Evolutionary conservation across 2,113 vertebrate species (phyloP).

Genomic region (Anser cygnoides): DNA sequence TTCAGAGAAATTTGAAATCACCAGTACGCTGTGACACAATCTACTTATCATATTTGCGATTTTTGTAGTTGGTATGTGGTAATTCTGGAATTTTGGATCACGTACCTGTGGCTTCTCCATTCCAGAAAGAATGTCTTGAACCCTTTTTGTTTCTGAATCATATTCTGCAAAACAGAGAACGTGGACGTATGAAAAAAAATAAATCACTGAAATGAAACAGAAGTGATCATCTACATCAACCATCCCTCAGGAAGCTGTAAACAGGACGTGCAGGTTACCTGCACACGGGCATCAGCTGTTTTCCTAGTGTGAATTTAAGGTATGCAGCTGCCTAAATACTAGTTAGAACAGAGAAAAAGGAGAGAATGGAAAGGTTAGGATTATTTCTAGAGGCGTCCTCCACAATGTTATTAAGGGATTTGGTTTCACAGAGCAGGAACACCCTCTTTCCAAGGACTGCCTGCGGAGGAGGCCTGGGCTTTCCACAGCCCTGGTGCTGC

Average conservation of each 20-base stretch:
- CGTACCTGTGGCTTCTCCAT: slow-evolving; percentile 97
- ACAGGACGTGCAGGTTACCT: not conserved
- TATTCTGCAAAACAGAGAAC: slow-evolving; percentile 83
- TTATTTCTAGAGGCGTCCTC: not conserved
- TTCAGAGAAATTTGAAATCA: not conserved
- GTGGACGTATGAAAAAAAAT: not conserved
- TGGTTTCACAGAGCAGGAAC: not conserved
- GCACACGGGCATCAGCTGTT: not conserved
- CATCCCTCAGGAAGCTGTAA: not conserved
- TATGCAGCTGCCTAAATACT: not conserved
- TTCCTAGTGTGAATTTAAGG: not conserved
- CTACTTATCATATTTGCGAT: not conserved
- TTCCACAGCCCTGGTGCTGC: not conserved
- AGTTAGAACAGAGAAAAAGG: not conserved
- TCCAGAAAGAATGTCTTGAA: slow-evolving; percentile 94
- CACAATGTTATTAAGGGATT: not conserved
- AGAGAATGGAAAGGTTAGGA: not conserved
- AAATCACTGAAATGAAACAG: slow-evolving; percentile 40
- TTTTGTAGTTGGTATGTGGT: not conserved
- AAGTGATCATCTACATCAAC: not conserved
- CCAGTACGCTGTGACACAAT: not conserved
- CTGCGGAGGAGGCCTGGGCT: not conserved
- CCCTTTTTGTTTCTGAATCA: slow-evolving; percentile 91
- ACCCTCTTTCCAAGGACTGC: not conserved
- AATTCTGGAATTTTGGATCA: slow-evolving; percentile 49